These are phyloP conservation scores for Phalacrocorax carbo DNA, from an alignment of 2,113 vertebrate species.

Conservation along the genomic window DNA sequence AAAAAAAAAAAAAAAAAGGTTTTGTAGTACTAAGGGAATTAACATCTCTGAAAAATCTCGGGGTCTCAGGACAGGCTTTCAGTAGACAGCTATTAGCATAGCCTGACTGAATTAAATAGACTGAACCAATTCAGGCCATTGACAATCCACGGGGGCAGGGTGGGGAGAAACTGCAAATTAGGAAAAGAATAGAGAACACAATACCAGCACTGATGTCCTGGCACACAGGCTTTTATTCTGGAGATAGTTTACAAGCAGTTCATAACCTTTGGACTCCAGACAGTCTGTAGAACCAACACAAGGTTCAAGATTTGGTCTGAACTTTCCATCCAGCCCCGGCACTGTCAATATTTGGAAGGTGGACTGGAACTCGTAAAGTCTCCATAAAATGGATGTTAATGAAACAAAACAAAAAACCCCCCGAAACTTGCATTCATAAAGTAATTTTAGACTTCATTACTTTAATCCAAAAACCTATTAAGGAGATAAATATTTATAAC, in stretches of 20 bases:
- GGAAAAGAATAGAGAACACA: constrained; percentile 44
- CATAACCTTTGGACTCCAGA: constrained; percentile 81
- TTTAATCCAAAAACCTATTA: background rate
- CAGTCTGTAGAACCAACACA: constrained; percentile 64
- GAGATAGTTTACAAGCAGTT: constrained; percentile 75
- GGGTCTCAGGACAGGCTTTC: constrained; percentile 23
- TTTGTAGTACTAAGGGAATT: constrained; percentile 15
- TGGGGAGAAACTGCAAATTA: constrained; percentile 50
- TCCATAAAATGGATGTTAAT: constrained; percentile 53
- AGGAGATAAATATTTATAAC: background rate
- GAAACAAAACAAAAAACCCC: background rate
- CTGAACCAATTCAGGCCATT: constrained; percentile 46
- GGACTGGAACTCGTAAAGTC: constrained; percentile 60
- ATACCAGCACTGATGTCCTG: constrained; percentile 48
- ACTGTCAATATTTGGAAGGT: constrained; percentile 70
- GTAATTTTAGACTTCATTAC: background rate
- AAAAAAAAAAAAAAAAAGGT: background rate
- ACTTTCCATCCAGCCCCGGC: constrained; percentile 65
- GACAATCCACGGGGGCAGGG: constrained; percentile 32
- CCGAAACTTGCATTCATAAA: constrained; percentile 24
- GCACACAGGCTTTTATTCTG: constrained; percentile 72
- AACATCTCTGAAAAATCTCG: constrained; percentile 41
- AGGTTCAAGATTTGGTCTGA: constrained; percentile 64
- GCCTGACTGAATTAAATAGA: constrained; percentile 14
- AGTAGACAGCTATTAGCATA: constrained; percentile 41